Percentiles rank a stretch among this genome's conserved stretches.
These are phyloP conservation scores for Porphyrio hochstetteri DNA, from an alignment of 2,113 vertebrate genomes.

Conservation along the genomic window DNA sequence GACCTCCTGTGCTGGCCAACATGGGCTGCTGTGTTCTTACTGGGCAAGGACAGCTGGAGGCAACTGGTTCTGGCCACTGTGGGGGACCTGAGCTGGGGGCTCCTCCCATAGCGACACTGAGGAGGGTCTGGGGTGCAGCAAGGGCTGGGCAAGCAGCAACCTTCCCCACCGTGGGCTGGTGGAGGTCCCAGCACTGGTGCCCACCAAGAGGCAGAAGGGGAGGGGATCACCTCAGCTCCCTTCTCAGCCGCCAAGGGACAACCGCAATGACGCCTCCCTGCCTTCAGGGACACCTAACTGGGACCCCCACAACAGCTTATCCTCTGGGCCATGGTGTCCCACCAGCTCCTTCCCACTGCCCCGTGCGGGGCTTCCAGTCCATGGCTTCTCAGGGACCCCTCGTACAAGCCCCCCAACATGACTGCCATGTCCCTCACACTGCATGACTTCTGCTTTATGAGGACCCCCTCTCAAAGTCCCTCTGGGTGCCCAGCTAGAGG, in stretches of 20 bases:
- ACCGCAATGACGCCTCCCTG: fast-evolving
- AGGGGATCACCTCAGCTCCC: not conserved
- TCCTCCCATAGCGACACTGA: not conserved
- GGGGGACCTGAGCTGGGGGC: not conserved
- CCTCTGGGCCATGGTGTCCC: not conserved
- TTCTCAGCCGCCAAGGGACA: not conserved
- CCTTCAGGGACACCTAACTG: not conserved
- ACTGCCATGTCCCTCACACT: too few species aligned
- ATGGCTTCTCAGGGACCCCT: not conserved
- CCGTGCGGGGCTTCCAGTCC: not conserved
- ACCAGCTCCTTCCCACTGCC: not conserved
- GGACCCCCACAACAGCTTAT: not conserved
- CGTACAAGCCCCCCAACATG: too few species aligned
- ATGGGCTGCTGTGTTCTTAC: not conserved
- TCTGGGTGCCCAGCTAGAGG: not conserved
- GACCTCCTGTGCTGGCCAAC: not conserved
- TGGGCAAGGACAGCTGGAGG: too few species aligned
- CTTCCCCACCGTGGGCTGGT: not conserved
- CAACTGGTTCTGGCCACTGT: not conserved
- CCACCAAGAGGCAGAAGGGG: too few species aligned
- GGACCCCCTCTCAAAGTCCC: not conserved
- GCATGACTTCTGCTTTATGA: too few species aligned
- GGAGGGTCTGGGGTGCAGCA: not conserved
- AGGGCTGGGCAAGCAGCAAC: not conserved
- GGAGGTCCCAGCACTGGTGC: not conserved